Evolutionary conservation across 2,888 invertebrate genomes (phyloP).

Genomic region (Agrotis ipsilon): DNA sequence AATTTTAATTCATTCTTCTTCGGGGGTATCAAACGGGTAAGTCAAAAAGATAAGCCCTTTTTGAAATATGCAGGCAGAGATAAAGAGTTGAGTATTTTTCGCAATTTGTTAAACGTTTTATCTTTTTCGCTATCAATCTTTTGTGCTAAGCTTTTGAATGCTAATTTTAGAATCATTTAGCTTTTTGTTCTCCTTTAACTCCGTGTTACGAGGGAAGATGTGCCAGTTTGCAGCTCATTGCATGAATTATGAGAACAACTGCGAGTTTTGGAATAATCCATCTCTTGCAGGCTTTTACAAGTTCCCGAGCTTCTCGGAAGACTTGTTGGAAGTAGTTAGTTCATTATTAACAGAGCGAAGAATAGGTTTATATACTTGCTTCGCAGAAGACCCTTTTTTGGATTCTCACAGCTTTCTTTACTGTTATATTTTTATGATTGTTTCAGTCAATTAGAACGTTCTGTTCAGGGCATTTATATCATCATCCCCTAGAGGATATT

Average conservation of each 20-base stretch:
- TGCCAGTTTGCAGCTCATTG: conserved; percentile 41
- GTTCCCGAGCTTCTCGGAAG: conserved; percentile 36
- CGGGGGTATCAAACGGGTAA: conserved; percentile 43
- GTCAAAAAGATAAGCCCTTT: conserved; percentile 60
- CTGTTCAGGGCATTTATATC: too few species aligned
- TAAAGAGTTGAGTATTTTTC: conserved; percentile 64
- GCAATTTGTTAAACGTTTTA: conserved; percentile 56
- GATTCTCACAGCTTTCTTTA: neutral
- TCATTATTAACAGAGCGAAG: conserved; percentile 43
- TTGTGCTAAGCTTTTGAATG: conserved; percentile 31
- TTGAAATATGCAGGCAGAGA: conserved; percentile 62
- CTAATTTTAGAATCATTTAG: conserved; percentile 20
- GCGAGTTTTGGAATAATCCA: conserved; percentile 52
- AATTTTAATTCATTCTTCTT: conserved; percentile 60
- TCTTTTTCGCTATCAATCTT: conserved; percentile 50
- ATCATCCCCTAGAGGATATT: too few species aligned
- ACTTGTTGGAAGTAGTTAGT: conserved; percentile 42
- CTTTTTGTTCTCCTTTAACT: conserved; percentile 19
- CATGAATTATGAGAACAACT: conserved; percentile 54
- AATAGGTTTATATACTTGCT: conserved; percentile 22
- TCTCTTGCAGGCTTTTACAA: conserved; percentile 47
- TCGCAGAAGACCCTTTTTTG: neutral
- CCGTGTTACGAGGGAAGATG: conserved; percentile 17
- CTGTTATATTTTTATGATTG: too few species aligned
- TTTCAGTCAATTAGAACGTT: too few species aligned